phyloP scores from a whole-genome alignment of 2,797 vertebrate species.

The Anguilla obscura region DNA sequence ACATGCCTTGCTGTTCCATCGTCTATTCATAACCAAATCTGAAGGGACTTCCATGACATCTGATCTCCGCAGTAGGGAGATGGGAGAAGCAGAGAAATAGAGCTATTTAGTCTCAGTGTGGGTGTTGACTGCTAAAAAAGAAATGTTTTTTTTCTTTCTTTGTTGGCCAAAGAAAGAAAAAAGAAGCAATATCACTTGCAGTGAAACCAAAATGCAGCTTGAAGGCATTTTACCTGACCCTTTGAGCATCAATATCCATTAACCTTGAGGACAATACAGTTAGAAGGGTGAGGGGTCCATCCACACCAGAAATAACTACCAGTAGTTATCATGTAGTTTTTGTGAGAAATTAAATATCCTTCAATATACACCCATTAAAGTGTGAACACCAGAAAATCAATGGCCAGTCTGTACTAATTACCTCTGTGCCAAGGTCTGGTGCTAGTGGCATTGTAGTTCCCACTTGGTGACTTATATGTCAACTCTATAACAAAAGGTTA shows the following conservation, averaged over 20 bases:
- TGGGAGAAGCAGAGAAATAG: constrained; percentile 10
- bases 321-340: not conserved
- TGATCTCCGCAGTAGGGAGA: not conserved
- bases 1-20: constrained; percentile 1
- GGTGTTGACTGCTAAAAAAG: not conserved
- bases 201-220: not conserved
- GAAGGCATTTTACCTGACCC: not conserved
- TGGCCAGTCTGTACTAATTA: not conserved
- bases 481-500: not conserved
- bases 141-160: not conserved
- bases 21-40: constrained; percentile 14
- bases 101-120: not conserved
- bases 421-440: not conserved
- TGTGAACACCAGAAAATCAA: not conserved
- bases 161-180: not conserved
- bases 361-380: not conserved
- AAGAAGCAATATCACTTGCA: not conserved
- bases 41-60: constrained; percentile 21
- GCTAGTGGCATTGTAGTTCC: not conserved
- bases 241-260: not conserved
- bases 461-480: not conserved
- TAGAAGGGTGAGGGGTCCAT: not conserved
- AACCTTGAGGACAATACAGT: not conserved
- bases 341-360: constrained; percentile 10
- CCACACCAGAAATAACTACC: not conserved